Percentiles rank a stretch among this genome's conserved stretches.
These are phyloP conservation scores for Acanthis flammea DNA, from an alignment of 2,797 vertebrate species.

Conservation along the genomic window DNA sequence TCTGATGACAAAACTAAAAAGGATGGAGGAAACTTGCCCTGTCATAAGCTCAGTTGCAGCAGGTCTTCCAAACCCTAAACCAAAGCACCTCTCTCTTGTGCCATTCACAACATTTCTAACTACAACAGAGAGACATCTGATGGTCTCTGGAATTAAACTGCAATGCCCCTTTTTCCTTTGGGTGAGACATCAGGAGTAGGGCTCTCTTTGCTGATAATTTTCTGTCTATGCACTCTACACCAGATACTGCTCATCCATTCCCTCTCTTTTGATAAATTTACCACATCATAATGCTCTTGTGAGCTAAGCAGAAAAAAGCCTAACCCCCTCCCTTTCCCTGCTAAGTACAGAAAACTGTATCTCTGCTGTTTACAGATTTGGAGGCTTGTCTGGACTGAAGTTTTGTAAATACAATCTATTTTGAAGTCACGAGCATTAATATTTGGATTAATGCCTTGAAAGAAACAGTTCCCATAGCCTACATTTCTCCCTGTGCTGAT, in stretches of 20 bases:
- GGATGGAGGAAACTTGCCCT: not conserved
- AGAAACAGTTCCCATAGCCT: not conserved
- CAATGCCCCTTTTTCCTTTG: not conserved
- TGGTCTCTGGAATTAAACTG: not conserved
- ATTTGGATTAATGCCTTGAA: not conserved
- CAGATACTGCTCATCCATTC: not conserved
- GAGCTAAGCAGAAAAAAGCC: not conserved
- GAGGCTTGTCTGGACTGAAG: not conserved
- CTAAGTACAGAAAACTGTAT: slow-evolving; percentile 10
- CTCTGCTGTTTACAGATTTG: not conserved
- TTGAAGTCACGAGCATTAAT: not conserved
- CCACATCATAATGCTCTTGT: not conserved
- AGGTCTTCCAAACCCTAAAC: not conserved
- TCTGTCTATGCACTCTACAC: not conserved
- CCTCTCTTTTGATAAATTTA: not conserved
- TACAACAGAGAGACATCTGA: not conserved
- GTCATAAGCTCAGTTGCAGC: not conserved
- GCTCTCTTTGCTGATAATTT: not conserved
- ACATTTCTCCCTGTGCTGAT: not conserved
- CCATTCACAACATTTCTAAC: not conserved
- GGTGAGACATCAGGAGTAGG: not conserved
- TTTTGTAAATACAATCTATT: slow-evolving; percentile 21
- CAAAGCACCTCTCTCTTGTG: not conserved
- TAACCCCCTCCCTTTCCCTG: not conserved
- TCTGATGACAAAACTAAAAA: not conserved